Conservation (phyloP, 2,888 invertebrate genomes). For the Imbricaverruca yamaguchii region DNA sequence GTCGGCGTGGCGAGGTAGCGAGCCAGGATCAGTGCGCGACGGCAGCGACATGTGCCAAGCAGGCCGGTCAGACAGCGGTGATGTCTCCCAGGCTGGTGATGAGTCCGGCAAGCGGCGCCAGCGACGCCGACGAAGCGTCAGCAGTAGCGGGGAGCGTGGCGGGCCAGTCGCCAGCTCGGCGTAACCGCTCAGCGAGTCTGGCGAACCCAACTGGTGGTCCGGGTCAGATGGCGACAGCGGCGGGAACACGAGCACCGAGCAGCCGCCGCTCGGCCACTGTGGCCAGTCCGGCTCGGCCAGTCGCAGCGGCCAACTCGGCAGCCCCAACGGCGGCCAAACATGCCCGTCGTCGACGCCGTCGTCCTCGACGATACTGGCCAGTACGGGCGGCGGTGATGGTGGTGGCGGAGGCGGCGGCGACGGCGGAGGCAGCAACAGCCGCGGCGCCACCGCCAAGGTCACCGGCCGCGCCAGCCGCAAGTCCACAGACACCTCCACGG, state of each 20-base stretch:
- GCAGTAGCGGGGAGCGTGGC: background rate
- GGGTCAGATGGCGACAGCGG: constrained; percentile 25
- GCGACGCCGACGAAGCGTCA: background rate
- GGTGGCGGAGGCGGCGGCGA: background rate
- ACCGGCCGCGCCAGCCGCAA: background rate
- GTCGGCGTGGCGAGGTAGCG: background rate
- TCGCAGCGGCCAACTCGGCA: background rate
- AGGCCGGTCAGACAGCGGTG: background rate
- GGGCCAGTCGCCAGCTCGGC: constrained; percentile 2
- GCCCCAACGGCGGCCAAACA: background rate
- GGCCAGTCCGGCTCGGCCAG: background rate
- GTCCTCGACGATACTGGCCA: background rate
- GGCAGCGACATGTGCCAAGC: background rate
- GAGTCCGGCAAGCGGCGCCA: background rate
- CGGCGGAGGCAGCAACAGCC: background rate
- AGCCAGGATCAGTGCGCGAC: background rate
- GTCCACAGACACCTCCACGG: background rate
- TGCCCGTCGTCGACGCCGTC: background rate
- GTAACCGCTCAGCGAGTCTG: background rate
- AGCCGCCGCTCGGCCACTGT: background rate
- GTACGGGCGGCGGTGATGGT: background rate
- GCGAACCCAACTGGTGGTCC: background rate
- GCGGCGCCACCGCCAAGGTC: background rate
- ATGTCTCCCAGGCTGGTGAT: background rate
- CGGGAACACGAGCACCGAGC: constrained; percentile 7